Evolutionary conservation across 2,113 vertebrate genomes (phyloP).

Genomic region (Meleagris gallopavo): DNA sequence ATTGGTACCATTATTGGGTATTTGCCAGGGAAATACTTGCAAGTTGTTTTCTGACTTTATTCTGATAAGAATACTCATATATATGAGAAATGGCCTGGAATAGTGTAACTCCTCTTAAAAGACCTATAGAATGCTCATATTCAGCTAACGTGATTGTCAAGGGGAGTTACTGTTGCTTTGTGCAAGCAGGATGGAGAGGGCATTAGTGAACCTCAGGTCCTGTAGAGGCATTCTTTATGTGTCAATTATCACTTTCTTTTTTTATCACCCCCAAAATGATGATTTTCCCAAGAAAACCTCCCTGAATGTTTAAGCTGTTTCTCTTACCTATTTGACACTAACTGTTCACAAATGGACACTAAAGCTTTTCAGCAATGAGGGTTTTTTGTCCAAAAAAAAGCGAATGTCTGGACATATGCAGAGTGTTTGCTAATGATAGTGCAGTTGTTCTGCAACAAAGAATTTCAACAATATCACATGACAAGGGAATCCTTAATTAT

Average conservation of each 20-base stretch:
- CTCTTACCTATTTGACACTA: not conserved
- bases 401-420: conserved; percentile 6
- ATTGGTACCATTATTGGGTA: not conserved
- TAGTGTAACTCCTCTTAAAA: conserved; percentile 8
- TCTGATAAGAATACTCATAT: not conserved
- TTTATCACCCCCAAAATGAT: not conserved
- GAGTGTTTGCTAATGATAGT: conserved; percentile 9
- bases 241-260: not conserved
- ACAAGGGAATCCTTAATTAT: conserved; percentile 51
- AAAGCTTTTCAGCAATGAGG: conserved; percentile 7
- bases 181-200: not conserved
- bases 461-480: not conserved
- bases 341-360: not conserved
- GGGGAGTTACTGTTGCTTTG: not conserved
- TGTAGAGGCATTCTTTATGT: not conserved
- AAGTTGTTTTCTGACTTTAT: not conserved
- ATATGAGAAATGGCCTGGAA: conserved; percentile 3
- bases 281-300: not conserved
- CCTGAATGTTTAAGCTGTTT: not conserved
- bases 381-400: conserved; percentile 19
- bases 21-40: not conserved
- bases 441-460: conserved; percentile 6
- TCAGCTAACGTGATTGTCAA: conserved; percentile 4
- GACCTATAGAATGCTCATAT: conserved; percentile 16
- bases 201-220: not conserved